Evolutionary conservation across 2,888 invertebrate species (phyloP).

Genomic region (Apamea anceps): DNA sequence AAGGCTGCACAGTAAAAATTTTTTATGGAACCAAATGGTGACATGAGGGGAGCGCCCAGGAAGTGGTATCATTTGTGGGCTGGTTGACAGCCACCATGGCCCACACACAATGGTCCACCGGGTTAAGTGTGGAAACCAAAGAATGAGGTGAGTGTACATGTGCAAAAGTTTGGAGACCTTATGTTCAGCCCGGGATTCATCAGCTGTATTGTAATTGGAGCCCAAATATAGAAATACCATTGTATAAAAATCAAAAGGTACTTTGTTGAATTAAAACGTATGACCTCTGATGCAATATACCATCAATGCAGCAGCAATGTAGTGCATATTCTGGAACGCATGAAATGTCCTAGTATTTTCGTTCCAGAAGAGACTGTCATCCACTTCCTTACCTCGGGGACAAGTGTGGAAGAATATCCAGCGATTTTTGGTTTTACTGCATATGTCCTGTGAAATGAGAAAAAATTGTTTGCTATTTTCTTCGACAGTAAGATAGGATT

Average conservation of each 20-base stretch:
- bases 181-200: neutral
- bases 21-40: neutral
- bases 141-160: neutral
- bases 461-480: neutral
- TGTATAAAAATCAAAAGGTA: neutral
- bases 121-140: too few species aligned
- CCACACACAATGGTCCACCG: too few species aligned
- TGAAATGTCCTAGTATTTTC: constrained; percentile 77
- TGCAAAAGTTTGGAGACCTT: neutral
- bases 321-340: constrained; percentile 83
- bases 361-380: constrained; percentile 77
- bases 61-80: neutral
- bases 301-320: constrained; percentile 83
- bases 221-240: neutral
- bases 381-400: constrained; percentile 81
- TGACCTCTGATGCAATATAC: constrained; percentile 74
- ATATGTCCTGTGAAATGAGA: constrained; percentile 75
- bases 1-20: neutral
- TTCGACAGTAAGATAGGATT: neutral
- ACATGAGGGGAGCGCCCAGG: neutral
- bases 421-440: constrained; percentile 53
- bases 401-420: constrained; percentile 86
- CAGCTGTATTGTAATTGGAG: neutral
- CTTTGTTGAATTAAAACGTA: constrained; percentile 67
- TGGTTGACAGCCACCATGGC: too few species aligned